Evolutionary conservation across 2,113 vertebrate species (phyloP).

Genomic region (Spermophilus dauricus): DNA sequence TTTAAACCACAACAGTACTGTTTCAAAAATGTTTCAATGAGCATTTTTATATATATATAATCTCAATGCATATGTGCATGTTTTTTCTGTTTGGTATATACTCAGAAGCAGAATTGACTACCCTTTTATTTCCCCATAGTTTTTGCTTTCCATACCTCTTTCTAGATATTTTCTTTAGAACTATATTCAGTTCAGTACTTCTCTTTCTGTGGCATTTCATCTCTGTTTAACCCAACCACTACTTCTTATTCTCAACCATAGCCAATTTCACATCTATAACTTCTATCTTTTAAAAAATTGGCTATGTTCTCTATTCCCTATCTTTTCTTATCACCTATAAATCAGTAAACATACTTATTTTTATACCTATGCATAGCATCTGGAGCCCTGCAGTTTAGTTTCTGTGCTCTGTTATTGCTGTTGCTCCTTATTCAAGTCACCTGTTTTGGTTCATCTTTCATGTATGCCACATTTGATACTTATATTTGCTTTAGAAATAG

Average conservation of each 20-base stretch:
- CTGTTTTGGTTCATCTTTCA: slow-evolving; percentile 38
- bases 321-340: neutral
- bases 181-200: neutral
- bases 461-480: neutral
- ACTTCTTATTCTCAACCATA: slow-evolving; percentile 17
- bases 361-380: neutral
- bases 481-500: slow-evolving; percentile 38
- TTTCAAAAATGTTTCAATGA: neutral
- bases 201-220: neutral
- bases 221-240: neutral
- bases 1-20: neutral
- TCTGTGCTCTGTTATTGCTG: neutral
- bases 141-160: neutral
- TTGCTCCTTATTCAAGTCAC: neutral
- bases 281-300: neutral
- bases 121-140: neutral
- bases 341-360: slow-evolving; percentile 24
- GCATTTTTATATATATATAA: no score
- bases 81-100: neutral
- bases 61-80: neutral
- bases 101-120: slow-evolving; percentile 11
- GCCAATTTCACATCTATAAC: neutral
- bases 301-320: neutral
- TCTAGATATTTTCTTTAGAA: slow-evolving; percentile 22
- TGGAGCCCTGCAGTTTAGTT: neutral